Percentiles rank a stretch among this genome's conserved stretches.
Evolutionary conservation across 2,888 invertebrate genomes (phyloP).

Genomic region (Diadegma fenestrale): DNA sequence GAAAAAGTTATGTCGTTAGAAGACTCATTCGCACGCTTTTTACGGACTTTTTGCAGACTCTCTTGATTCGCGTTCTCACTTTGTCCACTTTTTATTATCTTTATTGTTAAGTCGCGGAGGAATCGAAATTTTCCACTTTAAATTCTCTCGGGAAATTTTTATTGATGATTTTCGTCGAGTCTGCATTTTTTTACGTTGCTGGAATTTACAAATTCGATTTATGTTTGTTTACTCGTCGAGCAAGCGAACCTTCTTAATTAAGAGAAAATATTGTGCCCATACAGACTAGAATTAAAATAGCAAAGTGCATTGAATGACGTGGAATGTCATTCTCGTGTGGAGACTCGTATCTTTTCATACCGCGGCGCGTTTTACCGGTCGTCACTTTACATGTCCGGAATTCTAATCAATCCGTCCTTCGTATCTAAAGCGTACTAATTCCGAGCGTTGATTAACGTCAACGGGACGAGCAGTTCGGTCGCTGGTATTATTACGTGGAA

Average conservation of each 20-base stretch:
- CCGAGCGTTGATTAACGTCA: constrained; percentile 67
- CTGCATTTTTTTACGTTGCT: too few species aligned
- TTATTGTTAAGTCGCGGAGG: background rate
- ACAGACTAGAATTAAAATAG: background rate
- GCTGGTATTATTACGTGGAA: background rate
- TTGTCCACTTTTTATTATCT: background rate
- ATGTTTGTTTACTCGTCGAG: too few species aligned
- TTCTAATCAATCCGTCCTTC: constrained; percentile 75
- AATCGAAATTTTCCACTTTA: background rate
- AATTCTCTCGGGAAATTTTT: too few species aligned
- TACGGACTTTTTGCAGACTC: background rate
- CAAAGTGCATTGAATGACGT: constrained; percentile 9
- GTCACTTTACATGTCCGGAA: constrained; percentile 22
- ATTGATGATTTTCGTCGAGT: too few species aligned
- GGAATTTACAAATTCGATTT: too few species aligned
- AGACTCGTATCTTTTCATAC: constrained; percentile 15
- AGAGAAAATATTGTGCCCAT: background rate
- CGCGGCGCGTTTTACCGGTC: background rate
- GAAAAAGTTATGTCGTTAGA: background rate
- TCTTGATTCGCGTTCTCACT: background rate
- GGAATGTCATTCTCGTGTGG: constrained; percentile 12
- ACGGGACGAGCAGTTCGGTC: constrained; percentile 30
- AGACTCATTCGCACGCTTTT: background rate
- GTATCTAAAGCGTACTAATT: constrained; percentile 69
- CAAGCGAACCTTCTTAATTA: background rate